Percentiles rank a stretch among this genome's conserved stretches.
phyloP scores from a whole-genome alignment of 2,888 invertebrate species.

The Arge pagana region DNA sequence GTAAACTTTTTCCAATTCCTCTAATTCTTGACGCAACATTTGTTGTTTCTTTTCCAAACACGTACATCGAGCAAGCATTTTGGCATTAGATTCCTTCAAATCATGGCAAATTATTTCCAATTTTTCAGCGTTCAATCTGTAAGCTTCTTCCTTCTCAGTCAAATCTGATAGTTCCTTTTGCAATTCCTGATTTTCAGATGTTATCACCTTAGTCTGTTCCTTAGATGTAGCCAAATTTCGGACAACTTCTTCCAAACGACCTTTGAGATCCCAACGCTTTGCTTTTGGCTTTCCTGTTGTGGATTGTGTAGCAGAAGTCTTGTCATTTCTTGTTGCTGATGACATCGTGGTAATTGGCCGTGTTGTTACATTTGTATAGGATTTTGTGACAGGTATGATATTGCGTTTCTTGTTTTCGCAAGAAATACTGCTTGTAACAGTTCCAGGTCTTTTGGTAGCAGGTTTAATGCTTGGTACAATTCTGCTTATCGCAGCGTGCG shows the following conservation, averaged over 20 bases:
- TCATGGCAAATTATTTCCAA: slow-evolving; percentile 51
- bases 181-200: slow-evolving; percentile 30
- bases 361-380: no score
- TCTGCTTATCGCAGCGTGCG: slow-evolving; percentile 35
- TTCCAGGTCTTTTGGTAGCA: slow-evolving; percentile 44
- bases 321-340: slow-evolving; percentile 38
- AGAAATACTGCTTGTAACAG: slow-evolving; percentile 24
- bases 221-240: slow-evolving; percentile 67
- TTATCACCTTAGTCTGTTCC: slow-evolving; percentile 69
- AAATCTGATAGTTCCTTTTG: slow-evolving; percentile 37
- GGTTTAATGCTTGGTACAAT: slow-evolving; percentile 27
- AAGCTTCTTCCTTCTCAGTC: slow-evolving; percentile 32
- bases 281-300: slow-evolving; percentile 36
- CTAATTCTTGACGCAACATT: slow-evolving; percentile 37
- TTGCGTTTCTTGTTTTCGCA: slow-evolving; percentile 41
- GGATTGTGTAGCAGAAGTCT: slow-evolving; percentile 1
- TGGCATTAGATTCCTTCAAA: slow-evolving; percentile 63
- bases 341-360: slow-evolving; percentile 28
- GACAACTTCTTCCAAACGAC: slow-evolving; percentile 47
- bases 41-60: slow-evolving; percentile 57
- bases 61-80: slow-evolving; percentile 57
- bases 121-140: slow-evolving; percentile 37
- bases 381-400: slow-evolving; percentile 31
- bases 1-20: slow-evolving; percentile 61
- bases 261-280: slow-evolving; percentile 52